These are phyloP conservation scores for Blastomussa wellsi DNA, from an alignment of 92 coral and sea anemone species.

Conservation along the genomic window DNA sequence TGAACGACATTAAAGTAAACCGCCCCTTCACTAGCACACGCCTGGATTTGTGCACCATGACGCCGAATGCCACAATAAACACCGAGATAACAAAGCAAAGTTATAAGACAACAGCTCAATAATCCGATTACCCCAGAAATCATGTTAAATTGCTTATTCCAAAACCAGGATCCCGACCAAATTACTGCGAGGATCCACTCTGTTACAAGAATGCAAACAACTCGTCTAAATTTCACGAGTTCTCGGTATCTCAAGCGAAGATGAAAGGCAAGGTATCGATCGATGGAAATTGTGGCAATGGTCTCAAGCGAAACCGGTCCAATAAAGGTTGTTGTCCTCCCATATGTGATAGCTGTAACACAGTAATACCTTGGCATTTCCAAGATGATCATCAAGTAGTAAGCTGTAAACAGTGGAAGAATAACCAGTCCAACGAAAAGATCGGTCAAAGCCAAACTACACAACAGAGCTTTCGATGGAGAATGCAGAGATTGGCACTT, in stretches of 20 bases:
- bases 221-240: conserved; percentile 18
- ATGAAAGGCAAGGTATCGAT: conserved; percentile 20
- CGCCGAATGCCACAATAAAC: neutral
- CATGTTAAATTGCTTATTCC: neutral
- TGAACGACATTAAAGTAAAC: conserved; percentile 1
- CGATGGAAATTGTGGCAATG: conserved; percentile 3
- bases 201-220: conserved; percentile 1
- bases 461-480: conserved; percentile 14
- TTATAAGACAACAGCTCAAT: neutral
- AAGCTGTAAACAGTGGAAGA: conserved; percentile 1
- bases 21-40: neutral
- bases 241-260: conserved; percentile 22
- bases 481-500: neutral
- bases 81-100: neutral
- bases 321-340: neutral
- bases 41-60: neutral
- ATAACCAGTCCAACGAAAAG: conserved; percentile 17
- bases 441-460: conserved; percentile 18
- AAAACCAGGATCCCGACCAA: conserved; percentile 11
- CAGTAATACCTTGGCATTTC: conserved; percentile 26
- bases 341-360: conserved; percentile 4
- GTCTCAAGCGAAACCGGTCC: neutral
- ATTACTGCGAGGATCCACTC: neutral
- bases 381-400: conserved; percentile 12
- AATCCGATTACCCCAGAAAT: neutral